Base-by-base conservation (phyloP, 2,797 vertebrate species). In the Enteromius argenteus region DNA sequence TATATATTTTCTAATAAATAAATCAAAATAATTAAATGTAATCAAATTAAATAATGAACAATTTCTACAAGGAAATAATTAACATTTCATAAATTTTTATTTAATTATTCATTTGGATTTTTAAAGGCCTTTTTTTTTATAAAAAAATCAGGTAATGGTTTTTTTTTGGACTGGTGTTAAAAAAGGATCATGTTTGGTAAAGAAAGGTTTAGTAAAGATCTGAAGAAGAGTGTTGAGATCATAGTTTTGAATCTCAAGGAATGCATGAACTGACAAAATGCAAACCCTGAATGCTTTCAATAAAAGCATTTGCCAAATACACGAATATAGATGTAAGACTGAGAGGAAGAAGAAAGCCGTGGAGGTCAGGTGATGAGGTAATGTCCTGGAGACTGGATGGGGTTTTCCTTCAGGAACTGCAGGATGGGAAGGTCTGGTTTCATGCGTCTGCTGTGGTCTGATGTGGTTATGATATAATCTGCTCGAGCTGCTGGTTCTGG, bases 391-490 rank as follows among this genome's bases (percentile, higher is more conserved):
- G 68, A 84, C 11, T 21, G 72, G 69, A 77, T 88, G 39, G 77
- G 53, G 68, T 56, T 86, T 81, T 42, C 83, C 85, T 78, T 87
- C 88, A 87, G 79, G 86, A 81, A 81, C 87, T 85, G 49, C 19
- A 73, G 71, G 80, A 60, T 44, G 32, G 82, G 87, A 85, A 67
- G 51, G 8, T 49, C 80, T 71, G 46, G 66, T 42, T 56, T 53
- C n/a, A 4, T 37, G 10, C 13, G 62, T 37, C 30, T 44, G 23
- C n/a, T 72, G 79, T 21, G 32, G 21, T 69, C 5, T 72, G 68
- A 42, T 72, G 78, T 69, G 66, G 64, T 81, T 72, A 62, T 82
- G 69, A 74, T 10, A 46, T 72, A 46, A 72, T 74, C 56, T 66
- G 69, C 56, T 73, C 49, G n/a, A 72, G 42, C 21, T 49, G 42